Evolutionary conservation across 2,888 invertebrate genomes (phyloP).

Genomic region (Terebella lapidaria): DNA sequence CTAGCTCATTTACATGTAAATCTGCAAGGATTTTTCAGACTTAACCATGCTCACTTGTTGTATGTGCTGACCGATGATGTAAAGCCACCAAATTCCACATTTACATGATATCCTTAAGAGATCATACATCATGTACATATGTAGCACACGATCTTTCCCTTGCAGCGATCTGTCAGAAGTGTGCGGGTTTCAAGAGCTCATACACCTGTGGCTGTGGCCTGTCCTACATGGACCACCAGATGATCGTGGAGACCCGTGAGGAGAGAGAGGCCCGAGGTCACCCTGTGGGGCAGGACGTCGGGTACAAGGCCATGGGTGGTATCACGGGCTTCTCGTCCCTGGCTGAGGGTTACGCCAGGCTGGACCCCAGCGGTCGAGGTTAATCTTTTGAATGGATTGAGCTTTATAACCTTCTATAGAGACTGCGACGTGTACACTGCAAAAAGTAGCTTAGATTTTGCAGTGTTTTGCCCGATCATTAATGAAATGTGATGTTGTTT

Average conservation of each 20-base stretch:
- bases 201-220: conserved; percentile 51
- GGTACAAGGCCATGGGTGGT: conserved; percentile 54
- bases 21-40: too few species aligned
- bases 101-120: too few species aligned
- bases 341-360: conserved; percentile 50
- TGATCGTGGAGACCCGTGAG: conserved; percentile 49
- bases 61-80: too few species aligned
- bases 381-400: too few species aligned
- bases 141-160: too few species aligned
- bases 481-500: neutral
- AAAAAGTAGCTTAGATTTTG: neutral
- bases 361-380: conserved; percentile 53
- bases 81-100: too few species aligned
- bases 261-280: conserved; percentile 50
- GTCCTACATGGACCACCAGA: conserved; percentile 38
- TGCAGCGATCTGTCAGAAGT: conserved; percentile 25
- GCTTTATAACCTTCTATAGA: too few species aligned
- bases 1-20: too few species aligned
- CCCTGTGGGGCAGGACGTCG: conserved; percentile 45
- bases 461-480: neutral
- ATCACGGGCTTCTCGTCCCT: conserved; percentile 53
- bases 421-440: too few species aligned
- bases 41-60: too few species aligned
- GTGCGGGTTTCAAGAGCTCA: conserved; percentile 33
- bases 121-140: too few species aligned